A percentile compares a stretch with the other conserved stretches of the same genome.
phyloP scores from a whole-genome alignment of 2,888 invertebrate genomes.

The Protophormia terraenovae region DNA sequence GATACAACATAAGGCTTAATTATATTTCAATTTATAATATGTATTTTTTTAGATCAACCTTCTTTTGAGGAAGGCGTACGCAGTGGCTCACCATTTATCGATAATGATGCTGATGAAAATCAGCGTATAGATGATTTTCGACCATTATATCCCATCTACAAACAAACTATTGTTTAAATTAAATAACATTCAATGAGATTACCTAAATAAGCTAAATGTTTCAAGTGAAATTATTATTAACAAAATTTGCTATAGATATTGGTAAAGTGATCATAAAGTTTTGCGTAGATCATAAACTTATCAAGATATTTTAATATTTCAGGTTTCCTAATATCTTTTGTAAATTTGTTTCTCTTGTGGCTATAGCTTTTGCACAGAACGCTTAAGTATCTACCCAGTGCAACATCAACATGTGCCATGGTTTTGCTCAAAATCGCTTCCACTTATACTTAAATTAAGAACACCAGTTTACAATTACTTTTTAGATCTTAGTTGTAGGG shows the following conservation, averaged over 20 bases:
- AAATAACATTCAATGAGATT: not conserved
- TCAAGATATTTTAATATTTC: too few species aligned
- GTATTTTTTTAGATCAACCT: constrained; percentile 69
- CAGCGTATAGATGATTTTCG: constrained; percentile 70
- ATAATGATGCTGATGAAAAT: constrained; percentile 70
- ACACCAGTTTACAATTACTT: not conserved
- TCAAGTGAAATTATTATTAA: not conserved
- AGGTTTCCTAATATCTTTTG: not conserved
- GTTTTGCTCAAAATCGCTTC: constrained; percentile 30
- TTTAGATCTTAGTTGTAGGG: not conserved
- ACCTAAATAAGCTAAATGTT: not conserved
- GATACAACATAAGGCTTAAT: not conserved
- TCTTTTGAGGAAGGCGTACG: constrained; percentile 72
- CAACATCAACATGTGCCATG: constrained; percentile 5
- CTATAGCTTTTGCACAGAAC: not conserved
- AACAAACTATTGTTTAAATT: constrained; percentile 52
- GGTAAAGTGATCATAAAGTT: too few species aligned
- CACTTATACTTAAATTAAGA: constrained; percentile 25
- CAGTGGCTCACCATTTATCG: constrained; percentile 70
- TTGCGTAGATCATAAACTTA: too few species aligned
- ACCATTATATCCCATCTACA: constrained; percentile 73
- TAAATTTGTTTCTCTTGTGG: not conserved
- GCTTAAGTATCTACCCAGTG: not conserved
- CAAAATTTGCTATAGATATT: too few species aligned
- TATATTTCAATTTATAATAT: not conserved